Conservation (phyloP, 2,888 invertebrate species). For the Margaritifera margaritifera region DNA sequence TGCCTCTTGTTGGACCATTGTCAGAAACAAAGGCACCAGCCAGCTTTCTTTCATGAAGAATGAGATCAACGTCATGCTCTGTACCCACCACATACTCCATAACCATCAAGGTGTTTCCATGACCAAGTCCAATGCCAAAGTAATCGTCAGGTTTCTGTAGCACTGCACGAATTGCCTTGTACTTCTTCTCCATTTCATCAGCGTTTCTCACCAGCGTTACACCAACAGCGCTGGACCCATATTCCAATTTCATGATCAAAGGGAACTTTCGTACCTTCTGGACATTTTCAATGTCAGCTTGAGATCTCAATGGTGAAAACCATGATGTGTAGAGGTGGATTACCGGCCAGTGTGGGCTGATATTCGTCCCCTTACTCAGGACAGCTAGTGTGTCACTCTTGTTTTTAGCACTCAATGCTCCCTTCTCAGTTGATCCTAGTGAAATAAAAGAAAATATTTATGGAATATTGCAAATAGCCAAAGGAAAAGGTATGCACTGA, state of each 20-base stretch:
- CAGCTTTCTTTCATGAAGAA: conserved; percentile 45
- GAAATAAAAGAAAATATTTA: too few species aligned
- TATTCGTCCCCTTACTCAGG: conserved; percentile 21
- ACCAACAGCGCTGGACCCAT: conserved; percentile 55
- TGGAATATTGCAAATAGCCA: too few species aligned
- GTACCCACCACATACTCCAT: conserved; percentile 47
- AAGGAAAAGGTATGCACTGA: too few species aligned
- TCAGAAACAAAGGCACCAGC: conserved; percentile 54
- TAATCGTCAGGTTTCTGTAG: conserved; percentile 35
- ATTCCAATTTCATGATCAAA: conserved; percentile 50
- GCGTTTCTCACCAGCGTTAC: conserved; percentile 40
- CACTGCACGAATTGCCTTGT: conserved; percentile 19
- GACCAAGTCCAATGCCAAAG: conserved; percentile 49
- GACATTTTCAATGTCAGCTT: conserved; percentile 25
- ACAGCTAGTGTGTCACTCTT: conserved; percentile 43
- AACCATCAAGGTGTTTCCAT: conserved; percentile 44
- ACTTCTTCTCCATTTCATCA: conserved; percentile 31
- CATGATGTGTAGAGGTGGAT: conserved; percentile 40
- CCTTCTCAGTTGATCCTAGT: conserved; percentile 25
- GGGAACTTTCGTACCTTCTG: conserved; percentile 22
- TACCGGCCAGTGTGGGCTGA: conserved; percentile 48
- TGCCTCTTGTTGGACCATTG: conserved; percentile 49
- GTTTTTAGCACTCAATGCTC: conserved; percentile 44
- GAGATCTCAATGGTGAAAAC: conserved; percentile 16
- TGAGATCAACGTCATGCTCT: conserved; percentile 55